Conservation (phyloP, 2,113 vertebrate genomes). For the Pelmatolapia mariae region DNA sequence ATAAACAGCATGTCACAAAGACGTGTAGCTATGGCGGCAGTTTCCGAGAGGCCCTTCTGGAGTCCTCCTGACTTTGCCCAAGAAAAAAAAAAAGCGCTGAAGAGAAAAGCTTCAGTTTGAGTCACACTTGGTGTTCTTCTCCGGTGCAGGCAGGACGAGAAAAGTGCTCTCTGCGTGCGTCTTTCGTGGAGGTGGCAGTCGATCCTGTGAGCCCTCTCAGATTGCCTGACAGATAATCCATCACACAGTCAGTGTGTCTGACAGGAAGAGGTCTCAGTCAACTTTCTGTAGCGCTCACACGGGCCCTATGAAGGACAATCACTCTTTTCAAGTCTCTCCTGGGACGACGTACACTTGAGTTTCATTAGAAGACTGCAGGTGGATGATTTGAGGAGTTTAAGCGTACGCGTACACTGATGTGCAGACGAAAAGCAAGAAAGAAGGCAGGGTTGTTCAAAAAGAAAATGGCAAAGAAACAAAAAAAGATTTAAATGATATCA, state of each 20-base stretch:
- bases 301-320: slow-evolving; percentile 32
- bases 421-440: background rate
- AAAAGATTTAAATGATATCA: background rate
- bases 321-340: slow-evolving; percentile 19
- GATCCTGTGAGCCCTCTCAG: slow-evolving; percentile 63
- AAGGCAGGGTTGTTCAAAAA: background rate
- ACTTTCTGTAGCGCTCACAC: background rate
- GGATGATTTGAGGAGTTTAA: background rate
- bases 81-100: background rate
- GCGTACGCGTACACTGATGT: background rate
- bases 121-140: background rate
- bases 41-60: background rate
- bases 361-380: slow-evolving; percentile 24
- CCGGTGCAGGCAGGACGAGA: background rate
- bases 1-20: background rate
- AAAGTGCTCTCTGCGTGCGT: background rate
- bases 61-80: slow-evolving; percentile 1
- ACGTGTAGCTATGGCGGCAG: background rate
- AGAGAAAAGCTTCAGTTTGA: background rate
- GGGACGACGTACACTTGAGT: slow-evolving; percentile 11
- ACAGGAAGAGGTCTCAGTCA: slow-evolving; percentile 63
- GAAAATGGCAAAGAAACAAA: background rate
- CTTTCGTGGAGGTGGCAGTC: slow-evolving; percentile 49
- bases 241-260: slow-evolving; percentile 73
- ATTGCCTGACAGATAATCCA: slow-evolving; percentile 75